Base-by-base conservation (phyloP, 1,140 invertebrate species). In the Aradophagus sp. region DNA sequence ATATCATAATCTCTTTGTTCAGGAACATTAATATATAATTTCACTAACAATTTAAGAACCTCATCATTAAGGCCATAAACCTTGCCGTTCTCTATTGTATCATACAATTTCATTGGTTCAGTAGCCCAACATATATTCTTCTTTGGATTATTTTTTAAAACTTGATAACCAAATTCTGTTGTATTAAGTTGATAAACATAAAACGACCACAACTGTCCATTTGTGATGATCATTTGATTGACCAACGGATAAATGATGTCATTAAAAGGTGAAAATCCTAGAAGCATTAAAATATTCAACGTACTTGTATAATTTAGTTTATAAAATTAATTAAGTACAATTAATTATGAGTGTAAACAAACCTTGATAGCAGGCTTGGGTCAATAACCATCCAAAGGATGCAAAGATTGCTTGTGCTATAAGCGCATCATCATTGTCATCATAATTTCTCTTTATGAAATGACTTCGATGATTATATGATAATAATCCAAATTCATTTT, bases 151-250 rank as follows among this genome's bases (percentile, higher is more conserved):
- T 84, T 83, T 31, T 88, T 82, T 15, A 89, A 77, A 69, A 90
- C 65, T 16, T 90, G 87, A 56, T 84, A 81, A 73, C 92, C 87
- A 39, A 95, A 74, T 7, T 90, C 75, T 31, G 91, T 89, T 1
- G 95, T 97, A 79, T 98, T 98, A 16, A 97, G 77, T 83, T 98
- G 96, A 79, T 97, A 97, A 5, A 90, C 87, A 78, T 90, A 94
- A 67, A 97, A 95, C 1, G 91, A 91, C 89, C 93, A 96, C 0
- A 88, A 78, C 71, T 92, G 88, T 0, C 95, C 95, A 87, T 97
- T 92, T 1, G 94, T 94, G 16, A 96, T 87, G 35, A 97, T 83
- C 2, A 91, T 92, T 88, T 97, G 96, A 19, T 91, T 93, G 4
- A 91, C 88, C 17, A 97, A 79, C 8, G 96, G 96, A 82, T 97